A percentile compares a stretch with the other conserved stretches of the same genome.
Evolutionary conservation across 2,113 vertebrate genomes (phyloP).

Genomic region (Xiphophorus hellerii): DNA sequence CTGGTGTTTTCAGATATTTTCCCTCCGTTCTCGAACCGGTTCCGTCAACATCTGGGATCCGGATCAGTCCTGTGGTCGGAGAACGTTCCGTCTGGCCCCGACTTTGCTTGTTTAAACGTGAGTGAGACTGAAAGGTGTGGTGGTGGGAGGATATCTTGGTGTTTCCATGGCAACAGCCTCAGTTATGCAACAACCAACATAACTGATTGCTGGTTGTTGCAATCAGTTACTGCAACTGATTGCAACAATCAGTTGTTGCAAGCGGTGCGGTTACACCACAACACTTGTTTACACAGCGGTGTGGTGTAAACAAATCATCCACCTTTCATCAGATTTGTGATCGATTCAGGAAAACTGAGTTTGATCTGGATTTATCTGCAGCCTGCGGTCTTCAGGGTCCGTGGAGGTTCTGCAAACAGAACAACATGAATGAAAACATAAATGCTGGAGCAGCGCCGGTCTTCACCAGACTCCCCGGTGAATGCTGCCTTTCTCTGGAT

Average conservation of each 20-base stretch:
- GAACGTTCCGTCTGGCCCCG: conserved; percentile 8
- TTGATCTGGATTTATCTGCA: too few relatives aligned
- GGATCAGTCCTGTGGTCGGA: not conserved
- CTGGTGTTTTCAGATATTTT: too few relatives aligned
- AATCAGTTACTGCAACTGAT: too few relatives aligned
- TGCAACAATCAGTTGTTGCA: too few relatives aligned
- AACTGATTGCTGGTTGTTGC: too few relatives aligned
- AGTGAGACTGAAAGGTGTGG: conserved; percentile 33
- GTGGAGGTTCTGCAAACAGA: not conserved
- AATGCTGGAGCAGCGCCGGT: too few relatives aligned
- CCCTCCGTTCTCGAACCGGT: too few relatives aligned
- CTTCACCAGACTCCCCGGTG: not conserved
- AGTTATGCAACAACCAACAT: conserved; percentile 76
- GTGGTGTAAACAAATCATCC: conserved; percentile 73
- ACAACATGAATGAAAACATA: not conserved
- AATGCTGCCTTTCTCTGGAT: not conserved
- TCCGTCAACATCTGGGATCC: too few relatives aligned
- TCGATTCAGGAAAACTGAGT: too few relatives aligned
- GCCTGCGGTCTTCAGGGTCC: too few relatives aligned
- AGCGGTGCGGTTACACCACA: too few relatives aligned
- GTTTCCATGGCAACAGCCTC: conserved; percentile 71
- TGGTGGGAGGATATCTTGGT: conserved; percentile 27
- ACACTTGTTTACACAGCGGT: conserved; percentile 15
- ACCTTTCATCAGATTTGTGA: conserved; percentile 2
- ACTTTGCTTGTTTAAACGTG: conserved; percentile 1